phyloP scores from a whole-genome alignment of 2,888 invertebrate species.

The Drosophila picticornis region DNA sequence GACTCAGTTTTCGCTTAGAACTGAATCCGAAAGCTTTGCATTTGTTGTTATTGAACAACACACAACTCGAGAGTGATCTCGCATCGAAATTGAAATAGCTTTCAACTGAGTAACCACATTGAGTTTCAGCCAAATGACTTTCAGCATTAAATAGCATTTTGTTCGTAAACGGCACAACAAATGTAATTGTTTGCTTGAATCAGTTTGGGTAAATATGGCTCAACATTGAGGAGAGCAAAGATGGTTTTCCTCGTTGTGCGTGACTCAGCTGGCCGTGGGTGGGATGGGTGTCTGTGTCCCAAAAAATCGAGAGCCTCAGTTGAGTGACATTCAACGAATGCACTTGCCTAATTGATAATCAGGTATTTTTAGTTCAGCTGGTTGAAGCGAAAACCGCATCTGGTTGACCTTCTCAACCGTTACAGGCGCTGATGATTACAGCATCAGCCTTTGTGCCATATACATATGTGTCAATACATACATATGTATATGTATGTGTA shows the following conservation, averaged over 20 bases:
- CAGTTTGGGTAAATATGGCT: not conserved
- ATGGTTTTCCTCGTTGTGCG: not conserved
- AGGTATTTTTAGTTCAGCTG: slow-evolving; percentile 33
- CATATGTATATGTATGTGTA: slow-evolving; percentile 7
- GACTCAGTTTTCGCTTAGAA: slow-evolving; percentile 56
- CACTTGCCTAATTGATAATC: slow-evolving; percentile 62
- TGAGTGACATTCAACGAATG: slow-evolving; percentile 42
- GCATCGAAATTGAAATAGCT: slow-evolving; percentile 22
- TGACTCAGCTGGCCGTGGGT: slow-evolving; percentile 2
- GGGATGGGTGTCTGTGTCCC: not conserved
- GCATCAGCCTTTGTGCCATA: slow-evolving; percentile 59
- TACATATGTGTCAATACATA: slow-evolving; percentile 49
- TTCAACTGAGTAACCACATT: slow-evolving; percentile 23
- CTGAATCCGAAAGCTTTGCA: slow-evolving; percentile 51
- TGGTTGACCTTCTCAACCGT: slow-evolving; percentile 78
- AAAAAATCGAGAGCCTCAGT: slow-evolving; percentile 23
- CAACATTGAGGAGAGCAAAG: not conserved
- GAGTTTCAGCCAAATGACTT: slow-evolving; percentile 2
- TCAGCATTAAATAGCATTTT: slow-evolving; percentile 5
- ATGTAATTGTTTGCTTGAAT: slow-evolving; percentile 8
- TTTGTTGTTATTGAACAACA: not conserved
- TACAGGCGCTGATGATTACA: slow-evolving; percentile 68
- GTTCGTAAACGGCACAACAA: not conserved
- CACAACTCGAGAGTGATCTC: not conserved
- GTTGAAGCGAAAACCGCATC: slow-evolving; percentile 50